Conservation (phyloP, 2,797 vertebrate genomes). For the Gallinago nigripennis region DNA sequence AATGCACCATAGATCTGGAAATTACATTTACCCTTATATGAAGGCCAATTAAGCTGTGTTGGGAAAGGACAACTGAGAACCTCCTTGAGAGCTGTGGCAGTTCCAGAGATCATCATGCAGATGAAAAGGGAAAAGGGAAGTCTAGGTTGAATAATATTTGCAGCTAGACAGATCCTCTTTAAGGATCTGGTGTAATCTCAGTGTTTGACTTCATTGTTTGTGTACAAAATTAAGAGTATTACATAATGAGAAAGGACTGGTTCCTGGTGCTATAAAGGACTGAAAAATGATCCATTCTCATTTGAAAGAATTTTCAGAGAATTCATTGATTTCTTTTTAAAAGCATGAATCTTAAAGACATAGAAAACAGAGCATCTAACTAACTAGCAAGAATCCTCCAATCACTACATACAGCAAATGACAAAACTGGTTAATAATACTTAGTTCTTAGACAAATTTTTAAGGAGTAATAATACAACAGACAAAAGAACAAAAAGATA, state of each 20-base stretch:
- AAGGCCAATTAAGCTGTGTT: not conserved
- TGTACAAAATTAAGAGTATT: not conserved
- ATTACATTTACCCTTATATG: not conserved
- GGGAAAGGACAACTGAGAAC: not conserved
- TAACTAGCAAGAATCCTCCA: not conserved
- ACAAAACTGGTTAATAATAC: not conserved
- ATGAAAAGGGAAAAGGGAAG: not conserved
- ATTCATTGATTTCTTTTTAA: not conserved
- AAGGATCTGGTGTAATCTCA: not conserved
- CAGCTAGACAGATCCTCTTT: not conserved
- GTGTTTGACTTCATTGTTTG: not conserved
- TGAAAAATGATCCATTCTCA: not conserved
- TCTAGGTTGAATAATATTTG: not conserved
- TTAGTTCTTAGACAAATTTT: not conserved
- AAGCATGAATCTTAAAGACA: not conserved
- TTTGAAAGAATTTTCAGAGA: not conserved
- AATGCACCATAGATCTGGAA: not conserved
- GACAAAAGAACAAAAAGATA: fast-evolving
- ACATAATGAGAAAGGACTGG: not conserved
- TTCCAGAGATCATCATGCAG: not conserved
- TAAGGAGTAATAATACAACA: not conserved
- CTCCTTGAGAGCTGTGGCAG: not conserved
- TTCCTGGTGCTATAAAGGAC: not conserved
- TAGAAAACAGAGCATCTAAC: not conserved
- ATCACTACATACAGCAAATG: not conserved